Conservation (phyloP, 1,140 invertebrate species). For the Spodoptera litura region DNA sequence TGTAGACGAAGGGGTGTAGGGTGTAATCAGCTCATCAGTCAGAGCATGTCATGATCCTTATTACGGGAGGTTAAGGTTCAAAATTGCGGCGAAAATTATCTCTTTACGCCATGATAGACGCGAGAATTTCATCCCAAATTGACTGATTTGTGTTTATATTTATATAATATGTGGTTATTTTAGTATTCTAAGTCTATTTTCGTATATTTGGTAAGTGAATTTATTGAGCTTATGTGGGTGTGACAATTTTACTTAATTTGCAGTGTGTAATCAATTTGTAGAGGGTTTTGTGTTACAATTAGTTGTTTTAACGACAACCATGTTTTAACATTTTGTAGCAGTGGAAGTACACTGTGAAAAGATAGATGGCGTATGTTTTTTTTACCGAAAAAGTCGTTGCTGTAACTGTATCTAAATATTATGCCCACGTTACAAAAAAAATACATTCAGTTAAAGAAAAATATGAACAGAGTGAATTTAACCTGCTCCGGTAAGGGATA, state of each 20-base stretch:
- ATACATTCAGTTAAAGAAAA: too few species aligned
- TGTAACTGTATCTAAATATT: too few species aligned
- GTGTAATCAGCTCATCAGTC: slow-evolving; percentile 52
- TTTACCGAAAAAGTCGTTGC: too few species aligned
- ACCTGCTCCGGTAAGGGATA: too few species aligned
- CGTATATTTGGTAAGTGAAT: background rate
- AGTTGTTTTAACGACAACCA: too few species aligned
- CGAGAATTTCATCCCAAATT: slow-evolving; percentile 42
- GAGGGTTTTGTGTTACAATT: too few species aligned
- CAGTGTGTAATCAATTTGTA: too few species aligned
- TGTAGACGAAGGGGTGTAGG: slow-evolving; percentile 52
- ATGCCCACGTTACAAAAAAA: too few species aligned
- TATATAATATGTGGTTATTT: slow-evolving; percentile 18
- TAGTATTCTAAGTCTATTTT: slow-evolving; percentile 7
- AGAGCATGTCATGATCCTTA: slow-evolving; percentile 50
- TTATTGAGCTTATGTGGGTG: background rate
- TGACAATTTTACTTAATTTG: background rate
- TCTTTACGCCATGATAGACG: background rate
- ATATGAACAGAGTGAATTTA: too few species aligned
- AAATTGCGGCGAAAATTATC: slow-evolving; percentile 22
- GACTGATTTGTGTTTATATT: slow-evolving; percentile 44
- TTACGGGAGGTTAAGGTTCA: slow-evolving; percentile 50
- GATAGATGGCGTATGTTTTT: too few species aligned
- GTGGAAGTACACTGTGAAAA: too few species aligned
- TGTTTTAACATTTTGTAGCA: too few species aligned